Percentiles rank a stretch among this genome's conserved stretches.
These are phyloP conservation scores for Percopsis omiscomaycus DNA, from an alignment of 2,797 vertebrate species.

Conservation along the genomic window DNA sequence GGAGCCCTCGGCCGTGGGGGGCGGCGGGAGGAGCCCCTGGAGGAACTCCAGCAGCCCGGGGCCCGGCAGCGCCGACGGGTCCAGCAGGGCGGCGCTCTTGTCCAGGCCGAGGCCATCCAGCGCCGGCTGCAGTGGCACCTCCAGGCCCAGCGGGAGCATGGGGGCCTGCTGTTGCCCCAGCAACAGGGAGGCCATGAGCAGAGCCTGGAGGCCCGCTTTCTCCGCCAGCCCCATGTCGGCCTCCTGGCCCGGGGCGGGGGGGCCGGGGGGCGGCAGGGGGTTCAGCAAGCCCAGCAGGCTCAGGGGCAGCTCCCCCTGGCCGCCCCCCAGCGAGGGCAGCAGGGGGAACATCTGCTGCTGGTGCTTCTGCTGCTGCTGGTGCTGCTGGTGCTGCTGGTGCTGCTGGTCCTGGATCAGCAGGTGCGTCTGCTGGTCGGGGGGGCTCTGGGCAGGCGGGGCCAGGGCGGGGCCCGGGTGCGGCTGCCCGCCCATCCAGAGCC, in stretches of 20 bases:
- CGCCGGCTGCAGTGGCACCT: constrained; percentile 80
- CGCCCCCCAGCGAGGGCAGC: constrained; percentile 76
- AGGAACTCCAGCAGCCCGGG: constrained; percentile 74
- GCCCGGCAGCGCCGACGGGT: constrained; percentile 72
- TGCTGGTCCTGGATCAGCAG: constrained; percentile 65
- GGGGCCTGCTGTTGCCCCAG: constrained; percentile 76
- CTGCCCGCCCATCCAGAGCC: constrained; percentile 74
- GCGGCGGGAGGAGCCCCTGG: constrained; percentile 73
- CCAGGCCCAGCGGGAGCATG: constrained; percentile 79
- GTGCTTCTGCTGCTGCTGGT: constrained; percentile 62
- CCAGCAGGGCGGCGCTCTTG: constrained; percentile 75
- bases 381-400: constrained; percentile 36
- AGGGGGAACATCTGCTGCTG: constrained; percentile 76
- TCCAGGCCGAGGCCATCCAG: constrained; percentile 76
- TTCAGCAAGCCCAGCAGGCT: constrained; percentile 81
- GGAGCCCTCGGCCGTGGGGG: constrained; percentile 55
- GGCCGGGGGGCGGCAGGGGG: constrained; percentile 71
- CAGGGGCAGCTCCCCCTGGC: constrained; percentile 78
- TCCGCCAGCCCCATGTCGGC: constrained; percentile 74
- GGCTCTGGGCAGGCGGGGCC: constrained; percentile 51
- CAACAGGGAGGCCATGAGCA: constrained; percentile 86
- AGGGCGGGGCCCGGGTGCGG: constrained; percentile 56
- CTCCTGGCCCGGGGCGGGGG: constrained; percentile 74
- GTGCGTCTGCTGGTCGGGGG: constrained; percentile 60
- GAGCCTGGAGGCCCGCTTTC: constrained; percentile 77